Base-by-base conservation (phyloP, 2,113 vertebrate genomes). In the Steatornis caripensis region DNA sequence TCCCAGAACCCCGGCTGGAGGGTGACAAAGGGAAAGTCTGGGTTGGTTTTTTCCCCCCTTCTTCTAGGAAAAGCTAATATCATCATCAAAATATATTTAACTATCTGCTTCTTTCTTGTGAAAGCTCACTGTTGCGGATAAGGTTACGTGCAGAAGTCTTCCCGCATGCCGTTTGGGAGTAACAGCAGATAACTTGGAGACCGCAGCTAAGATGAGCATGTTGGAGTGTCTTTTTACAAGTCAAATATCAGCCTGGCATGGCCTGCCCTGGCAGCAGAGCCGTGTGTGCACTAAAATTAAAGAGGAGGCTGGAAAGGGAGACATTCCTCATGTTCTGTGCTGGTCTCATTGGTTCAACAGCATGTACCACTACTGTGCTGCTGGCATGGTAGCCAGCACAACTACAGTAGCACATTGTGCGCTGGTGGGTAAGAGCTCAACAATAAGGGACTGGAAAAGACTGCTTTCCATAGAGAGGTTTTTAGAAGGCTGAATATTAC, bases 201-300 rank as follows among this genome's bases (percentile, higher is more conserved):
- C 72, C 0, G 57, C 61, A 87, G 89, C 89, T 48, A 81, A 88
- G 93, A 94, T 76, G 96, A 87, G 70, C 74, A 41, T 68, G 83
- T 74, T 89, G 53, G 64, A 96, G 90, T 89, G 83, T 90, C 95
- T 95, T 57, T 97, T 96, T 95, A 92, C 95, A 92, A 96, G 87
- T 89, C 86, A 95, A 95, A 76, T 93, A 82, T 79, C 1, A 12
- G 69, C 94, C 94, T 94, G 95, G 96, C 94, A 93, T 65, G 82
- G 89, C 65, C 69, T 93, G 87, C 58, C 74, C 90, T 97, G 96
- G 95, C 92, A 94, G 89, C 89, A 43, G 89, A 72, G 86, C 65
- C 1, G 1, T 37, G 64, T 2, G 15, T 3, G 2, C 36, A 22
- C 94, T 96, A 92, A 96, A 96, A 95, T 93, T 94, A 95, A 95